Conservation (phyloP, 2,797 vertebrate genomes). For the Aeoliscus strigatus region DNA sequence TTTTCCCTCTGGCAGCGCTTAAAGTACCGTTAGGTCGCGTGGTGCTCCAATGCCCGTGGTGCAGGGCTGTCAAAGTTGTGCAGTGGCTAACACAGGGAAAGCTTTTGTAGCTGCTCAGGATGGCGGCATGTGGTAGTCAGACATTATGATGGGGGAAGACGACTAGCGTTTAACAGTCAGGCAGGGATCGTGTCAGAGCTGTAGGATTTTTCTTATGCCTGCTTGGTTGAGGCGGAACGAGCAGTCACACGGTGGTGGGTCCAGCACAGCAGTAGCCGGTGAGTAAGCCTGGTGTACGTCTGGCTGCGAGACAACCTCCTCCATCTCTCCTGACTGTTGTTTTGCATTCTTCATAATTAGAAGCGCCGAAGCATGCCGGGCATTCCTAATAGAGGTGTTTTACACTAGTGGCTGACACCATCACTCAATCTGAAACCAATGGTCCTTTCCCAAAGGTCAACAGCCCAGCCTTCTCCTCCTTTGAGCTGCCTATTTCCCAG, state of each 20-base stretch:
- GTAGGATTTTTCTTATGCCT: conserved; percentile 6
- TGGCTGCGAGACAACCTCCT: conserved; percentile 40
- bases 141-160: background rate
- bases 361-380: conserved; percentile 61
- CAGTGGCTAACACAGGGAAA: conserved; percentile 6
- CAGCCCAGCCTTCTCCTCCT: conserved; percentile 36
- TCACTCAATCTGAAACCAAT: conserved; percentile 65
- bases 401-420: conserved; percentile 66
- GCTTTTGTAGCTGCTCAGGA: background rate
- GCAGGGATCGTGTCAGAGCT: conserved; percentile 18
- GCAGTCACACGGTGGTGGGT: conserved; percentile 45
- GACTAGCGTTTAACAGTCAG: conserved; percentile 4
- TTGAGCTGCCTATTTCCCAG: conserved; percentile 36
- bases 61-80: conserved; percentile 10
- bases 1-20: conserved; percentile 14
- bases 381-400: conserved; percentile 72
- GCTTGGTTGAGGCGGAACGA: conserved; percentile 19
- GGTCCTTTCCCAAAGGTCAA: conserved; percentile 69
- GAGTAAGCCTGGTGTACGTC: conserved; percentile 23
- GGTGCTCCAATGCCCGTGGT: background rate
- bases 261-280: conserved; percentile 27
- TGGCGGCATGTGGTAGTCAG: conserved; percentile 2
- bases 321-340: conserved; percentile 60
- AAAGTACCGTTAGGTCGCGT: conserved; percentile 2
- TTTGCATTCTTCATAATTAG: conserved; percentile 75